These are phyloP conservation scores for Liodrosophila aerea DNA, from an alignment of 2,888 invertebrate species.

Conservation along the genomic window DNA sequence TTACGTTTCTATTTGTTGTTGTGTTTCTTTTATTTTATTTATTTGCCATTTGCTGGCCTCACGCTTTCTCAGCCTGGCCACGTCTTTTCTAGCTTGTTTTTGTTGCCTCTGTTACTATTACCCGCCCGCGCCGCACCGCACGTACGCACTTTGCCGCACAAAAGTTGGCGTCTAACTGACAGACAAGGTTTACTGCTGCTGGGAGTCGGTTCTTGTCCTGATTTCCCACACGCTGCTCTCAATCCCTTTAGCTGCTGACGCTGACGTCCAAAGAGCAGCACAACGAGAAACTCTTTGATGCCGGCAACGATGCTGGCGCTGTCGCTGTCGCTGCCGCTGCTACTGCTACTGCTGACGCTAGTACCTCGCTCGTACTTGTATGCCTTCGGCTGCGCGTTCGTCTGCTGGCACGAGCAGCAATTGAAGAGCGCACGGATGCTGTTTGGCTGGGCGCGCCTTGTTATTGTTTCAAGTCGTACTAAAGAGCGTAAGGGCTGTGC, in stretches of 20 bases:
- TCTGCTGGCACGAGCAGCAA: not conserved
- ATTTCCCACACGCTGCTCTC: constrained; percentile 20
- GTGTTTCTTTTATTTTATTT: constrained; percentile 37
- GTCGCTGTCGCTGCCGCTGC: constrained; percentile 16
- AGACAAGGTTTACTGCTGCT: constrained; percentile 34
- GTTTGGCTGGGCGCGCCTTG: constrained; percentile 42
- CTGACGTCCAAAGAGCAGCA: constrained; percentile 22
- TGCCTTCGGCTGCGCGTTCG: constrained; percentile 12
- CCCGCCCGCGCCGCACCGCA: constrained; percentile 40
- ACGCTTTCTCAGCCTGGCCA: constrained; percentile 20
- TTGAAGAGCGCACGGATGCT: constrained; percentile 5
- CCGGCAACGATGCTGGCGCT: constrained; percentile 17
- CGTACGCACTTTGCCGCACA: constrained; percentile 54
- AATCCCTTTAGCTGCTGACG: constrained; percentile 18
- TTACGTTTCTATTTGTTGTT: constrained; percentile 13
- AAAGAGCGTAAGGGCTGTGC: no score
- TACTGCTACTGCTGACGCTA: not conserved
- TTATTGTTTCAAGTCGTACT: constrained; percentile 13
- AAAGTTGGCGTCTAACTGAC: constrained; percentile 67
- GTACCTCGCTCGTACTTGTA: constrained; percentile 20
- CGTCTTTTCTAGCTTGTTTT: not conserved
- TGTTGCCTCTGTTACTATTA: constrained; percentile 17
- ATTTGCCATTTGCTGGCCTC: constrained; percentile 39
- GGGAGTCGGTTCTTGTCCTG: constrained; percentile 21
- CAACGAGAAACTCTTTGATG: constrained; percentile 32